These are phyloP conservation scores for Gallinago stenura DNA, from an alignment of 2,797 vertebrate genomes.

Conservation along the genomic window DNA sequence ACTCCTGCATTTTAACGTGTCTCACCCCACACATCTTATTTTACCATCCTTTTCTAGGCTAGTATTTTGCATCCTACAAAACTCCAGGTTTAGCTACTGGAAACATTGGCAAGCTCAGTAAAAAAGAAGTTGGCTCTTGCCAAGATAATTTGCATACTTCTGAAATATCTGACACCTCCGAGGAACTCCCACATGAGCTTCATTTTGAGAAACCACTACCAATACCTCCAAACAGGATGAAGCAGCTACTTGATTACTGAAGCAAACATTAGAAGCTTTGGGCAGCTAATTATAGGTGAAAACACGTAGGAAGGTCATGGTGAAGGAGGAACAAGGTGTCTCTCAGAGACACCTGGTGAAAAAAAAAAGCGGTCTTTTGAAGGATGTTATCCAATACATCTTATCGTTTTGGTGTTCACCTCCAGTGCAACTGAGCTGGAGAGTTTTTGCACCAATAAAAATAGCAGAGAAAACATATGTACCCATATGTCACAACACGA, in stretches of 20 bases:
- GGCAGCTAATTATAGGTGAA: not conserved
- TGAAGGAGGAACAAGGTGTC: not conserved
- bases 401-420: not conserved
- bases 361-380: not conserved
- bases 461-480: not conserved
- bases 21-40: conserved; percentile 36
- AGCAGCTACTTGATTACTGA: not conserved
- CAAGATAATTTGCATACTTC: conserved; percentile 26
- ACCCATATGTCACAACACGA: not conserved
- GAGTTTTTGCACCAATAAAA: not conserved
- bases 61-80: conserved; percentile 17
- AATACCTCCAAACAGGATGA: not conserved
- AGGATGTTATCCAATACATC: not conserved
- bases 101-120: conserved; percentile 11
- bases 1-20: not conserved
- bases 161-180: not conserved
- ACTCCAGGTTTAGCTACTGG: conserved; percentile 4
- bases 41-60: conserved; percentile 5
- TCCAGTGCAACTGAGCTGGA: not conserved
- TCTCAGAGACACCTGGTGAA: not conserved
- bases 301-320: rapidly evolving
- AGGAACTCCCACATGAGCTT: conserved; percentile 24
- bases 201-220: not conserved
- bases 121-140: not conserved
- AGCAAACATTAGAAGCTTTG: not conserved